Conservation (phyloP, 1,140 invertebrate species). For the Orius insidiosus region DNA sequence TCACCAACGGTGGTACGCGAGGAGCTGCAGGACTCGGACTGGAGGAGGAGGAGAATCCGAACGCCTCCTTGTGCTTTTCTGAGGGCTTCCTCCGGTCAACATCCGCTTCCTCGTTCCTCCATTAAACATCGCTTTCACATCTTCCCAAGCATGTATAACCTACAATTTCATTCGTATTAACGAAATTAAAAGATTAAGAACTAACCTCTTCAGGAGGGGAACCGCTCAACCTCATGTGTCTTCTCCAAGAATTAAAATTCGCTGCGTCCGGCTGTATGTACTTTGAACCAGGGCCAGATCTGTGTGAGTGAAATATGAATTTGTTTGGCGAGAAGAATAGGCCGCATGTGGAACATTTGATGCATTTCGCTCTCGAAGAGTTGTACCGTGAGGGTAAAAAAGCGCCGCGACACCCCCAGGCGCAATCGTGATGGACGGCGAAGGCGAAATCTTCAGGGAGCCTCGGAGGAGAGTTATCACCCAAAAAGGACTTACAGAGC, state of each 20-base stretch:
- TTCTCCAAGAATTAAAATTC: conserved; percentile 94
- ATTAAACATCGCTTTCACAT: conserved; percentile 98
- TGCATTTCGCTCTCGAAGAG: conserved; percentile 86
- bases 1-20: conserved; percentile 38
- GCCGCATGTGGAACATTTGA: conserved; percentile 80
- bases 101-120: conserved; percentile 83
- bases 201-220: conserved; percentile 51
- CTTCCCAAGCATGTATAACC: conserved; percentile 39
- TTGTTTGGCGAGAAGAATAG: conserved; percentile 95
- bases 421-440: conserved; percentile 83
- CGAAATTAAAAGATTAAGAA: not conserved
- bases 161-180: not conserved
- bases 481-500: conserved; percentile 87
- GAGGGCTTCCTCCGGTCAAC: conserved; percentile 34
- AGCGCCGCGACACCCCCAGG: conserved; percentile 82
- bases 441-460: conserved; percentile 93
- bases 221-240: conserved; percentile 78
- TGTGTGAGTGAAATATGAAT: conserved; percentile 95
- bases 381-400: conserved; percentile 84
- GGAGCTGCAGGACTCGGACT: conserved; percentile 25
- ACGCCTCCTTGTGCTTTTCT: conserved; percentile 15
- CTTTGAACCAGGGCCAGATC: conserved; percentile 60
- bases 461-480: conserved; percentile 80
- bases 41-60: conserved; percentile 14
- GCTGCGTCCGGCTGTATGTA: conserved; percentile 94